Conservation (phyloP, 2,888 invertebrate genomes). For the Liodrosophila aerea region DNA sequence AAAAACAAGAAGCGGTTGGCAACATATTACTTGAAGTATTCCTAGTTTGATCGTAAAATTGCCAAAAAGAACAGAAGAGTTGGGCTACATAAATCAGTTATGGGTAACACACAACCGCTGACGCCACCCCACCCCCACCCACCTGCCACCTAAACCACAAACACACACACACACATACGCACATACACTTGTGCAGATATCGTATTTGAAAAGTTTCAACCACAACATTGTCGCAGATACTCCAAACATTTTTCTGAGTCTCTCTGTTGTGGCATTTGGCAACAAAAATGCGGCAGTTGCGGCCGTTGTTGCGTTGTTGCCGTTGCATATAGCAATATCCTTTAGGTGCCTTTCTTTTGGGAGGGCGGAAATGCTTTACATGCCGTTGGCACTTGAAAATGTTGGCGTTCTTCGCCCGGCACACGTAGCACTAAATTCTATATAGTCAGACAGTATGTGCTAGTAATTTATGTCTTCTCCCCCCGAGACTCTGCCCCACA, state of each 20-base stretch:
- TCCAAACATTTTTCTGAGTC: background rate
- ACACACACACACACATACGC: background rate
- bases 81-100: constrained; percentile 38
- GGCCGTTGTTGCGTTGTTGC: constrained; percentile 10
- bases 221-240: constrained; percentile 45
- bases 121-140: background rate
- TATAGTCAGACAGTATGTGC: constrained; percentile 16
- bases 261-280: constrained; percentile 35
- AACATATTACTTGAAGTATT: constrained; percentile 18
- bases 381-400: constrained; percentile 47
- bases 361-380: constrained; percentile 39
- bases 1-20: background rate
- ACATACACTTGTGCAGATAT: constrained; percentile 3
- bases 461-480: constrained; percentile 43
- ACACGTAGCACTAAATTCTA: background rate
- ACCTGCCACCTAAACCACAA: background rate
- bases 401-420: constrained; percentile 14
- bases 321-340: constrained; percentile 25
- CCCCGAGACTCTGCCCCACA: constrained; percentile 13
- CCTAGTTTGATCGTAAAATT: constrained; percentile 21
- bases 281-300: constrained; percentile 17
- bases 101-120: constrained; percentile 7
- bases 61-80: constrained; percentile 8
- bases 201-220: constrained; percentile 30
- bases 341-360: background rate